Base-by-base conservation (phyloP, 2,888 invertebrate genomes). In the Opisthograptis luteolata region DNA sequence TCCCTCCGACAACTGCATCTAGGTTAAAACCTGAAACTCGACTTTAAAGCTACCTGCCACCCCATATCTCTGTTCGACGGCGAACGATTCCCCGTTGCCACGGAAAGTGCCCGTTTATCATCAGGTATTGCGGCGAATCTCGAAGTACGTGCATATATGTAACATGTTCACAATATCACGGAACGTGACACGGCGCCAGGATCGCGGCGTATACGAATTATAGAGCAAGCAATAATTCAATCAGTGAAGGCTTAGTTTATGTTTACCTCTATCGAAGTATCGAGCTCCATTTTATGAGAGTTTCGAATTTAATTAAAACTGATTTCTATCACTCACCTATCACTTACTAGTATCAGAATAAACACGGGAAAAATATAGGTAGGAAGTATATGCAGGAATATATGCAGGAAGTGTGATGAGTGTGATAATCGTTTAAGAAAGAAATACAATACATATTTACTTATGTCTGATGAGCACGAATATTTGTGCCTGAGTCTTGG, bases 211-310 rank as follows among this genome's bases (percentile, higher is more conserved):
- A 66, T 73, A 66, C 72, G 63, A 80, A 80, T 82, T 79, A 77
- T 73, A 74, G 72, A 68, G 71, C 73, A 74, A 78, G 82, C 81
- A 81, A 86, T 89, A 88, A 86, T 86, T 89, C 87, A 90, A 90
- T 90, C 87, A 88, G 75, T 72, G 73, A 64, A 58, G 81, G 86
- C 84, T 89, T 87, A 86, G 68, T 67, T 72, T 73, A 76, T 88
- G 85, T 88, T 88, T 88, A 84, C 84, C 71, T 81, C 85, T 55
- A 84, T 78, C 27, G 19, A 9, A 10, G 19, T 30, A 41, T 70
- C 68, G 70, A 72, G 62, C 14, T 31, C n/a, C 24, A 8, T 70
- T 53, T 49, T 51, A 53, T 57, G 47, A 46, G 64, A 58, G 31
- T 56, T 52, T 51, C 64, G 51, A 60, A 46, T 62, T 60, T 35